Evolutionary conservation across 2,113 vertebrate species (phyloP), one percentile per base, ranked within the genome.

Genomic region (Carettochelys insculpta): DNA sequence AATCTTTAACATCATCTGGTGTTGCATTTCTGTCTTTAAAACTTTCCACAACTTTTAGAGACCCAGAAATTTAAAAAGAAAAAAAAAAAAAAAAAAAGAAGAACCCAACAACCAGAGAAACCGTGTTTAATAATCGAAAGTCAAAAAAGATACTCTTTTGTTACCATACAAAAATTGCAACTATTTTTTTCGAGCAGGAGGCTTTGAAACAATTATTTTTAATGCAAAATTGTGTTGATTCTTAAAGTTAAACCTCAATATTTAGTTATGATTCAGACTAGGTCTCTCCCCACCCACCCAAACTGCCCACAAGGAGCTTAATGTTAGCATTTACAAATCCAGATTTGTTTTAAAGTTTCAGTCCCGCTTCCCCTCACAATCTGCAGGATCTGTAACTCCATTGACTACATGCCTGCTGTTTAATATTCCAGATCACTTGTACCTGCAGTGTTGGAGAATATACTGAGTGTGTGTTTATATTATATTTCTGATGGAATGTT

Each of bases 1-100:
- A 96, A 86, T 90, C 89, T 95, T 96, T 90, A 94, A 96, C 92
- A 88, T 97, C 88, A 94, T 85, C 94, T 94, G 65, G 83, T 89
- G 86, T 89, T 92, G 75, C 89, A 11, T 88, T 96, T 91, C 96
- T 90, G 61, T 83, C 73, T 95, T 95, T 92, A 71, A 47, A 95
- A 87, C 54, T 91, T 95, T 94, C 87, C 77, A 17, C 45, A 53
- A 47, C 79, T 94, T 96, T 82, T 80, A 76, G 84, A 85, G 83
- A 43, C 73, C 56, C 80, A 86, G 88, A 94, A 80, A 9, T 27
- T 1, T 83, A 77, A 79, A 25, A 75, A 82, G 14, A 77, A 79
- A 25, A 75, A 82, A 77, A 79, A 25, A 75, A 82, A 48, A 48
- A 87, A 90, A 94, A 81, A 81, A 51, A 82, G 27, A 84, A 81